Conservation (phyloP, 2,113 vertebrate genomes). For the Arothron firmamentum region DNA sequence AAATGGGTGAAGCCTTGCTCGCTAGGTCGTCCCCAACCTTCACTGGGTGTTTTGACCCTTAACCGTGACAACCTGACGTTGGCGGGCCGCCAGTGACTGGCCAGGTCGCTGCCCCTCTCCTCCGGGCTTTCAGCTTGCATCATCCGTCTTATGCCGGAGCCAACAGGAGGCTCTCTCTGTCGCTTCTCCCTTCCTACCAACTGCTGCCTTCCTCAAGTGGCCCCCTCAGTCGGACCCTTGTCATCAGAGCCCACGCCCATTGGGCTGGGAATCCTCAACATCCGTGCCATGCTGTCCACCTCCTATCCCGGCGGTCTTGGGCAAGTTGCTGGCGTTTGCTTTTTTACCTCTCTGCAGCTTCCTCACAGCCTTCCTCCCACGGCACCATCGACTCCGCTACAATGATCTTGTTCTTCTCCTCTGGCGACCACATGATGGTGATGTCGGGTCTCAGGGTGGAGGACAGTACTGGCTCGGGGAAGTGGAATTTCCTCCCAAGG, state of each 20-base stretch:
- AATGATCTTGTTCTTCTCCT: slow-evolving; percentile 2
- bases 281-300: slow-evolving; percentile 1
- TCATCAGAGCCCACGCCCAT: slow-evolving; percentile 4
- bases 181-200: not conserved
- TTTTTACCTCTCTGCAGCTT: not conserved
- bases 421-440: not conserved
- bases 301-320: not conserved
- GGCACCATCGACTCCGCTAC: not conserved
- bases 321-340: not conserved
- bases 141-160: slow-evolving; percentile 26
- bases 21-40: not conserved
- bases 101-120: slow-evolving; percentile 19
- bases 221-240: slow-evolving; percentile 5
- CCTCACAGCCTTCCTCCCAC: not conserved
- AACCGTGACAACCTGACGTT: not conserved
- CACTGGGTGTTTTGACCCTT: not conserved
- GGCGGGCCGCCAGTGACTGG: not conserved
- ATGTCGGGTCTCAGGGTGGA: not conserved
- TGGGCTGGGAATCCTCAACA: slow-evolving; percentile 6
- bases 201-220: not conserved
- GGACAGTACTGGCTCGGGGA: not conserved
- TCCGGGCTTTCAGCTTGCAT: slow-evolving; percentile 16
- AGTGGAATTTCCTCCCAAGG: not conserved
- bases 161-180: slow-evolving; percentile 14
- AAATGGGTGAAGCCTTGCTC: not conserved